phyloP scores from a whole-genome alignment of 2,113 vertebrate genomes.

The Spea bombifrons region DNA sequence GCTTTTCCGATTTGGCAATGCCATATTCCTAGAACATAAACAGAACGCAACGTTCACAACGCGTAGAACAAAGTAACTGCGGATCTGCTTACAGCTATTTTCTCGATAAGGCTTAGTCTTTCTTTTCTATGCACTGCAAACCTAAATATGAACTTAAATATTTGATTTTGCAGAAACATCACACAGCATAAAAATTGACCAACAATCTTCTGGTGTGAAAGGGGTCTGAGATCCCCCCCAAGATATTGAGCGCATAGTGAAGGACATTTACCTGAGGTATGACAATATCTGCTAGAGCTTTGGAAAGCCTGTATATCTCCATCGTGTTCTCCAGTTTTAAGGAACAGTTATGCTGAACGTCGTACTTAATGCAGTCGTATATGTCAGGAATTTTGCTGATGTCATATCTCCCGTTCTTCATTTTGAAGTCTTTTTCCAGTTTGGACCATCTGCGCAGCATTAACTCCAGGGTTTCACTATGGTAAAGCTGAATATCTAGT shows the following conservation, averaged over 20 bases:
- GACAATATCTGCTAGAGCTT: conserved; percentile 85
- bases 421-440: conserved; percentile 87
- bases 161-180: too few species aligned
- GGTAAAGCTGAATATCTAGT: conserved; percentile 84
- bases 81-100: too few species aligned
- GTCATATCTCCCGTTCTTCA: conserved; percentile 84
- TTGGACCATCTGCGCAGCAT: conserved; percentile 88
- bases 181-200: too few species aligned
- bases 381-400: conserved; percentile 91
- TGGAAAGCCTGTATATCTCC: conserved; percentile 85
- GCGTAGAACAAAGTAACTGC: too few species aligned
- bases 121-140: too few species aligned
- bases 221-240: too few species aligned
- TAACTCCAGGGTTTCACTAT: conserved; percentile 83
- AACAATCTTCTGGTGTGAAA: too few species aligned
- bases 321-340: conserved; percentile 83
- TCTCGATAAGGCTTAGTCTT: too few species aligned
- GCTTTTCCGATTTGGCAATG: conserved; percentile 81
- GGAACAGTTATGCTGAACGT: conserved; percentile 83
- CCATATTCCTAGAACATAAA: conserved; percentile 76
- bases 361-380: conserved; percentile 89
- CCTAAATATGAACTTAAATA: too few species aligned
- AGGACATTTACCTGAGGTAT: conserved; percentile 78
- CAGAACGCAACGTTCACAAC: too few species aligned
- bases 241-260: conserved; percentile 17